Conservation (phyloP, 2,888 invertebrate species). For the Kuschelorhynchus macadamiae region DNA sequence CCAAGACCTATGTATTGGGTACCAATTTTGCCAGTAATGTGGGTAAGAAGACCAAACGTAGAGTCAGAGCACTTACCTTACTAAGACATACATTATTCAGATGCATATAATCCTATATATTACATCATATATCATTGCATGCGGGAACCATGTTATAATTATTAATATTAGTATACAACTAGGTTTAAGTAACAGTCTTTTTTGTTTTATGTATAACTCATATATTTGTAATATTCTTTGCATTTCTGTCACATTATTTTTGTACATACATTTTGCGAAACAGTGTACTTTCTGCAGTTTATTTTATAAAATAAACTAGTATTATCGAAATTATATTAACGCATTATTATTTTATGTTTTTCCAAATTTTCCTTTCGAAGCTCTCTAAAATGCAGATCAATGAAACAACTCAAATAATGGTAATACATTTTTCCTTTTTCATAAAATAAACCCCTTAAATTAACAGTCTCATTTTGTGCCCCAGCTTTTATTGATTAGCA, state of each 20-base stretch:
- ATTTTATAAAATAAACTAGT: slow-evolving; percentile 1
- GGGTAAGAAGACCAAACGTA: slow-evolving; percentile 47
- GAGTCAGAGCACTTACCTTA: slow-evolving; percentile 34
- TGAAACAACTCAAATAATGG: too few relatives aligned
- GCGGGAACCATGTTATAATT: not conserved
- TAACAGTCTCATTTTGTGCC: too few relatives aligned
- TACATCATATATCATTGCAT: slow-evolving; percentile 11
- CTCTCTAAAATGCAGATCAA: too few relatives aligned
- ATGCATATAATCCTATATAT: not conserved
- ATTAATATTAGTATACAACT: not conserved
- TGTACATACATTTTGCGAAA: too few relatives aligned
- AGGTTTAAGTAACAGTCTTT: not conserved
- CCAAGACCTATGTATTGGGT: slow-evolving; percentile 47
- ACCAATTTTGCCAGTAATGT: slow-evolving; percentile 49
- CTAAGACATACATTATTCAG: slow-evolving; percentile 8
- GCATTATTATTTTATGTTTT: slow-evolving; percentile 13
- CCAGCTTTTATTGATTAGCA: too few relatives aligned
- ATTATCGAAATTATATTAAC: slow-evolving; percentile 13
- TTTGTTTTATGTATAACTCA: not conserved
- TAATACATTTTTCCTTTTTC: too few relatives aligned
- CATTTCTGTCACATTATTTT: too few relatives aligned
- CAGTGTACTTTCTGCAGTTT: too few relatives aligned
- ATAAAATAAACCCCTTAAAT: too few relatives aligned
- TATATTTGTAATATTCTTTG: not conserved
- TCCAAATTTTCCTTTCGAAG: too few relatives aligned